Percentiles rank a stretch among this genome's conserved stretches.
Evolutionary conservation across 2,113 vertebrate species (phyloP).

Genomic region (Ranitomeya variabilis): DNA sequence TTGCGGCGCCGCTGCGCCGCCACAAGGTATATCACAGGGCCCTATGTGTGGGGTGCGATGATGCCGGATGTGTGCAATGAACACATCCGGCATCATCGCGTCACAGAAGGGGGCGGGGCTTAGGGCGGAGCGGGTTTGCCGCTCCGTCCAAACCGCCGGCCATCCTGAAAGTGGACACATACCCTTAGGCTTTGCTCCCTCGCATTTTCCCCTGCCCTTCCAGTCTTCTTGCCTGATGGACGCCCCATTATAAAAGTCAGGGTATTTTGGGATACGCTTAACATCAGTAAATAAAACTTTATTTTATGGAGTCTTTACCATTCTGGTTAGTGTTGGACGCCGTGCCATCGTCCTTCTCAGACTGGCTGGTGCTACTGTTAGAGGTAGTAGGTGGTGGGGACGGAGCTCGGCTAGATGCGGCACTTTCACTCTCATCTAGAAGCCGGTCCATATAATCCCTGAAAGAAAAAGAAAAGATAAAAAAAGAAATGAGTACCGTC

Average conservation of each 20-base stretch:
- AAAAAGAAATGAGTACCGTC: neutral
- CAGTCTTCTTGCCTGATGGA: neutral
- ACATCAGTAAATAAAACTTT: neutral
- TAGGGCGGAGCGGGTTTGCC: too few species aligned
- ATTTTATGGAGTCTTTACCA: conserved; percentile 67
- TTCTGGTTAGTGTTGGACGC: conserved; percentile 78
- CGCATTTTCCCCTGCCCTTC: too few species aligned
- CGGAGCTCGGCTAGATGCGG: conserved; percentile 83
- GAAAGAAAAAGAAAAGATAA: too few species aligned
- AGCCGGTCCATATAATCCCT: conserved; percentile 96
- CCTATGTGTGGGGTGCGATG: too few species aligned
- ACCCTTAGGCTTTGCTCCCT: neutral
- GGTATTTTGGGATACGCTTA: too few species aligned
- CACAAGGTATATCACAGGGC: too few species aligned
- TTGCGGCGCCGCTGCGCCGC: too few species aligned
- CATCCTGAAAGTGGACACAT: too few species aligned
- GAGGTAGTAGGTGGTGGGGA: conserved; percentile 86
- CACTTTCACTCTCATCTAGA: conserved; percentile 89
- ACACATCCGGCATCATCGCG: too few species aligned
- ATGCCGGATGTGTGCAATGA: too few species aligned
- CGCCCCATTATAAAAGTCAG: neutral
- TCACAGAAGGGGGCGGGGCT: too few species aligned
- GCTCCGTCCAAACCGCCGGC: too few species aligned
- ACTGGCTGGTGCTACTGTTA: conserved; percentile 88
- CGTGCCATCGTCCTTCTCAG: conserved; percentile 81